Evolutionary conservation across 2,797 vertebrate genomes (phyloP).

Genomic region (Pangasius larnaudii): DNA sequence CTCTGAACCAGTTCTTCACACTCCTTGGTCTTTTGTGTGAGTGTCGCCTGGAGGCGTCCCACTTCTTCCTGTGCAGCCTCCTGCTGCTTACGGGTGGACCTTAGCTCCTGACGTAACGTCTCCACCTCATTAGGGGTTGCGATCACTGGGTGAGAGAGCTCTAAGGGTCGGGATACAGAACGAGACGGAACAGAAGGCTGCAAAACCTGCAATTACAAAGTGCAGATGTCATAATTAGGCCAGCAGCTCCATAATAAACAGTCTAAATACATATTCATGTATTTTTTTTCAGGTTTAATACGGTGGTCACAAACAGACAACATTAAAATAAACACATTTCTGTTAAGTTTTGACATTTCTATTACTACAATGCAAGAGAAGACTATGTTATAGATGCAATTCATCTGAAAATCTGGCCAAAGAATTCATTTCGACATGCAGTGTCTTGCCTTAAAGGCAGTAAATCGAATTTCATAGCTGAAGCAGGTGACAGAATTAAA

Average conservation of each 20-base stretch:
- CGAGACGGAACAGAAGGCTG: constrained; percentile 71
- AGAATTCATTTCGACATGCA: background rate
- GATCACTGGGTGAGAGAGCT: constrained; percentile 69
- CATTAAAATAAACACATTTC: background rate
- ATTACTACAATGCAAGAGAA: background rate
- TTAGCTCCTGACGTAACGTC: constrained; percentile 73
- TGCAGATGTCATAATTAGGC: background rate
- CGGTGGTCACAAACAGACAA: background rate
- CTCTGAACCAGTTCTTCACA: constrained; percentile 82
- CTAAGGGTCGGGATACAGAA: constrained; percentile 82
- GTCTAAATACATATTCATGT: constrained; percentile 8
- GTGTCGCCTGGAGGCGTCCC: constrained; percentile 78
- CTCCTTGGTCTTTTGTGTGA: constrained; percentile 82
- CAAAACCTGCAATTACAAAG: constrained; percentile 61
- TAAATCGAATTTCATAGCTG: background rate
- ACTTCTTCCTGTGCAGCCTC: constrained; percentile 75
- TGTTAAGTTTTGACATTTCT: background rate
- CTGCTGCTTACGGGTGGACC: constrained; percentile 66
- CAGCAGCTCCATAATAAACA: constrained; percentile 42
- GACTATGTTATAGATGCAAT: too few species aligned
- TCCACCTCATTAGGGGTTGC: constrained; percentile 70
- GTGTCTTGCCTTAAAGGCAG: background rate
- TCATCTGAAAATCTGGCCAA: background rate
- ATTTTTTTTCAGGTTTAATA: background rate
- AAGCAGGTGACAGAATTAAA: background rate